Percentiles rank a stretch among this genome's conserved stretches.
Evolutionary conservation across 23 tunicate species (phyloP).

Genomic region (Corella eumyota): DNA sequence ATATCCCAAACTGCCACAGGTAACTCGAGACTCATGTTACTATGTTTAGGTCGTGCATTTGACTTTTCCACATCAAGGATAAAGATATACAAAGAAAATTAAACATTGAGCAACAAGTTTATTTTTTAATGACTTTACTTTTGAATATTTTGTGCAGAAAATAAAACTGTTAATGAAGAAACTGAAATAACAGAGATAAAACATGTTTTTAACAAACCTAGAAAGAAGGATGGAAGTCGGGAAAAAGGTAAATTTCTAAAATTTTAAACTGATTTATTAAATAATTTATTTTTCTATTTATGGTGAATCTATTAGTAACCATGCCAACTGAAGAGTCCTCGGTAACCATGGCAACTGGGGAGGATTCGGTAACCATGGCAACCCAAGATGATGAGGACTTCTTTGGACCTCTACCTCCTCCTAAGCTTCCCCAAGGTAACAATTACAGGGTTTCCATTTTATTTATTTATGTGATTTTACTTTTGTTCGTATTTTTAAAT

Average conservation of each 20-base stretch:
- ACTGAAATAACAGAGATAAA: background rate
- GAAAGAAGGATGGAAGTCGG: background rate
- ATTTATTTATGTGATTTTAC: too few species aligned
- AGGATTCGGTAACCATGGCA: background rate
- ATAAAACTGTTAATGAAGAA: background rate
- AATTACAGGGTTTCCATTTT: too few species aligned
- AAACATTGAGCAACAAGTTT: too few species aligned
- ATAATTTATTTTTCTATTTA: background rate
- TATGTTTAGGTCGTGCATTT: too few species aligned
- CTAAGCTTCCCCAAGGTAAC: too few species aligned
- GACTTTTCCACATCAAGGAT: too few species aligned
- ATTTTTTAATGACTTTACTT: too few species aligned
- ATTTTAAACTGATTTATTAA: background rate
- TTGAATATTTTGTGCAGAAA: too few species aligned
- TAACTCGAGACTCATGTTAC: too few species aligned
- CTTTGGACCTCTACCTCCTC: slow-evolving; percentile 29
- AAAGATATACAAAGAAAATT: too few species aligned
- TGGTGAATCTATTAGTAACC: background rate
- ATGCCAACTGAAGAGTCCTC: background rate
- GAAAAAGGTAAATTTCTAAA: background rate
- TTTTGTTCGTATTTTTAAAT: too few species aligned
- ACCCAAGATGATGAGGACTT: slow-evolving; percentile 2
- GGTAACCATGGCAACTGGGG: background rate
- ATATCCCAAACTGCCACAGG: too few species aligned
- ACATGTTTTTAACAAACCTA: background rate